Conservation (phyloP, 2,888 invertebrate species). For the Enchytraeus crypticus region DNA sequence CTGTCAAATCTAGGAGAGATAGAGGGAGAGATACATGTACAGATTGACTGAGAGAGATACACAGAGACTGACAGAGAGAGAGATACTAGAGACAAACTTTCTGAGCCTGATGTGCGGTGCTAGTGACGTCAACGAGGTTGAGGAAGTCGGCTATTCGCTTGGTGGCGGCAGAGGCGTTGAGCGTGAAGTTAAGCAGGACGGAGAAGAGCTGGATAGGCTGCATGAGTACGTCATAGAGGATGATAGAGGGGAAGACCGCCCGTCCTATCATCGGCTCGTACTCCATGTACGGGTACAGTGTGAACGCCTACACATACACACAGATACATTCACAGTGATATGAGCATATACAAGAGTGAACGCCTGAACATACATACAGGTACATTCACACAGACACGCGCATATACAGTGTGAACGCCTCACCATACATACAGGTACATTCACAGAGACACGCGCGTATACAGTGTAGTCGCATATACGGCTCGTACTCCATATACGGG, state of each 20-base stretch:
- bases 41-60: neutral
- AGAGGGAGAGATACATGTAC: no score
- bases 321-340: neutral
- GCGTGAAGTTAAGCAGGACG: conserved; percentile 67
- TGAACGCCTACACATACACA: conserved; percentile 35
- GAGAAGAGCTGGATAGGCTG: conserved; percentile 71
- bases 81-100: neutral
- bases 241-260: conserved; percentile 68
- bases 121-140: conserved; percentile 8
- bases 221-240: conserved; percentile 72
- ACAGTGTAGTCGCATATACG: conserved; percentile 56
- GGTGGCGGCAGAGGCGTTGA: conserved; percentile 57
- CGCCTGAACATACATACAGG: neutral
- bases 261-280: conserved; percentile 59
- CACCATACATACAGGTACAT: neutral
- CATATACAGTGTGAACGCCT: neutral
- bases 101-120: conserved; percentile 8
- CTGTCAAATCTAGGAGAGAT: no score
- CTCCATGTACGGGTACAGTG: conserved; percentile 51
- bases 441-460: neutral
- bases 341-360: neutral
- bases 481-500: conserved; percentile 54
- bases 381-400: no score
- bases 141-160: conserved; percentile 65
- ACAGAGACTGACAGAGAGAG: neutral